Conservation (phyloP, 2,888 invertebrate genomes). For the Papilio elwesi region DNA sequence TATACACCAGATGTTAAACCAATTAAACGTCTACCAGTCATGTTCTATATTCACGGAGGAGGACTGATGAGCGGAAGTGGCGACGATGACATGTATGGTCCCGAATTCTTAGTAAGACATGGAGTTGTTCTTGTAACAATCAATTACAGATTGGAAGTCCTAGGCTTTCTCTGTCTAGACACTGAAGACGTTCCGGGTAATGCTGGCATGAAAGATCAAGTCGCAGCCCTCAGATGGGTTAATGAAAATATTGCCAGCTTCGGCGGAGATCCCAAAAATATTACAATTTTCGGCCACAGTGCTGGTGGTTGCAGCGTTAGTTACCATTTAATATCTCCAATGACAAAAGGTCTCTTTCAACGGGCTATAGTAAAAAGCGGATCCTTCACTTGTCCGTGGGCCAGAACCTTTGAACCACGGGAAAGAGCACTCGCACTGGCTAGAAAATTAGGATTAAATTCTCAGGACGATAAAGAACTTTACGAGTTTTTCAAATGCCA, state of each 20-base stretch:
- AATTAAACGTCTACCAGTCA: conserved; percentile 52
- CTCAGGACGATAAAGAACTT: conserved; percentile 48
- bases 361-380: conserved; percentile 51
- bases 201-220: conserved; percentile 62
- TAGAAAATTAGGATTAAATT: conserved; percentile 49
- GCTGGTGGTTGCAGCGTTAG: conserved; percentile 61
- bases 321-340: conserved; percentile 57
- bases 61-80: conserved; percentile 54
- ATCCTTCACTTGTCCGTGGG: conserved; percentile 83
- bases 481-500: conserved; percentile 49
- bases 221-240: conserved; percentile 54
- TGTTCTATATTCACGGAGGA: conserved; percentile 60
- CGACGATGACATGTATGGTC: conserved; percentile 52
- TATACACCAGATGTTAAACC: conserved; percentile 58
- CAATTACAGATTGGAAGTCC: conserved; percentile 56
- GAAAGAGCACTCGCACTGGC: conserved; percentile 61
- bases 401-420: conserved; percentile 69
- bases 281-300: conserved; percentile 63
- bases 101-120: conserved; percentile 55
- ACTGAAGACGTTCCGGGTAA: conserved; percentile 59
- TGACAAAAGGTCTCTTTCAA: conserved; percentile 51
- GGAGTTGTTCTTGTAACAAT: conserved; percentile 56
- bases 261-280: conserved; percentile 65
- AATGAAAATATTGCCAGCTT: conserved; percentile 61
- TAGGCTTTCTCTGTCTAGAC: conserved; percentile 58